Base-by-base conservation (phyloP, 2,113 vertebrate genomes). In the Gasterosteus aculeatus region DNA sequence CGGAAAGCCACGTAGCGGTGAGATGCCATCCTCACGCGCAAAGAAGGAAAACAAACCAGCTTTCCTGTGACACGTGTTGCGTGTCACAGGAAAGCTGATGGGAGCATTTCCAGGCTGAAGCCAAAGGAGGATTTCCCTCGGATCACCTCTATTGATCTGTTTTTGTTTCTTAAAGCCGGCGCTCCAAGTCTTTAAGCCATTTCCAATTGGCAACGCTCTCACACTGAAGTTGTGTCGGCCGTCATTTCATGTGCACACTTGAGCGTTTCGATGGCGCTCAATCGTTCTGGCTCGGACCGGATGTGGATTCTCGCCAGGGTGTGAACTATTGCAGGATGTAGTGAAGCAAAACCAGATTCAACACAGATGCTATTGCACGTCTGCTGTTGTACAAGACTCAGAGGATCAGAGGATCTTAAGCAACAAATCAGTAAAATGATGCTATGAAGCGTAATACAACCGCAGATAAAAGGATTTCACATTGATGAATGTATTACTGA, bases 141-240 rank as follows among this genome's bases (percentile, higher is more conserved):
- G 76, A 91, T 88, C 83, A 80, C 66, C 46, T 81, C 60, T 80
- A 91, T 93, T 90, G 90, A 93, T 92, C 80, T 88, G 83, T 83
- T 90, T 89, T 83, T 87, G 70, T 89, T 91, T 85, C 77, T 77
- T 57, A 63, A 85, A 89, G 81, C 64, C 64, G 54, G 12, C 2
- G 60, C 77, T 76, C 69, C 10, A 41, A 90, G 84, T 85, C 81
- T 77, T 82, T 75, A 77, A 83, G 84, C 82, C 78, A 42, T 73
- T 78, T 83, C 66, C 76, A 83, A 86, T 65, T 77, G 80, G 77
- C 72, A 69, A 73, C 76, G 70, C 68, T 67, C 77, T 73, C 78
- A 51, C 16, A 61, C 11, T 69, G 56, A 77, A 70, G 73, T n/a
- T 39, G 44, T 42, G 49, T 3, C 11, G 0, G 18, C 5, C 35